Evolutionary conservation across 2,888 invertebrate genomes (phyloP).

Genomic region (Neoaliturus tenellus): DNA sequence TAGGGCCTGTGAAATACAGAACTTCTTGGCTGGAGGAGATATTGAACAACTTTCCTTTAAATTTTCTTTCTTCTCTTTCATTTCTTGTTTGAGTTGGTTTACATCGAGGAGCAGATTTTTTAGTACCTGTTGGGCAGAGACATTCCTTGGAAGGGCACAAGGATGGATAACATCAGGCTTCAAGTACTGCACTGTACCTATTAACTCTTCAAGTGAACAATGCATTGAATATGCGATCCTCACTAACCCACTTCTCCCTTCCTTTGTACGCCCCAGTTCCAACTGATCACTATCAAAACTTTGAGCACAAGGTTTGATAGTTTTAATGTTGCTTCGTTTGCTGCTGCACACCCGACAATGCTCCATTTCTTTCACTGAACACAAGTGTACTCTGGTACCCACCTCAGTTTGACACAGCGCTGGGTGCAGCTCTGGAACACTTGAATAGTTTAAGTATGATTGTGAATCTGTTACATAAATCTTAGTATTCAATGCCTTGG

Average conservation of each 20-base stretch:
- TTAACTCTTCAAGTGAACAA: background rate
- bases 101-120: background rate
- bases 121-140: background rate
- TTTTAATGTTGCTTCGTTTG: background rate
- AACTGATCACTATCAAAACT: slow-evolving; percentile 6
- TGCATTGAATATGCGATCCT: slow-evolving; percentile 3
- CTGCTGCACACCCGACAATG: background rate
- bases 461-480: background rate
- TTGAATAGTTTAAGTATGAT: background rate
- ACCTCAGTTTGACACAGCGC: background rate
- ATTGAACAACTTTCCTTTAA: background rate
- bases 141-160: background rate
- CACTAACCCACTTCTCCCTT: background rate
- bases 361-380: background rate
- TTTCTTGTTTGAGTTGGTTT: background rate
- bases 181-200: background rate
- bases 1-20: background rate
- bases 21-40: background rate
- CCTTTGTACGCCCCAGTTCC: background rate
- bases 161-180: background rate
- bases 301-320: background rate
- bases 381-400: background rate
- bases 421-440: background rate
- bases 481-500: background rate
- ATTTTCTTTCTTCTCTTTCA: background rate